Conservation (phyloP, 2,113 vertebrate species). For the Rhombomys opimus region DNA sequence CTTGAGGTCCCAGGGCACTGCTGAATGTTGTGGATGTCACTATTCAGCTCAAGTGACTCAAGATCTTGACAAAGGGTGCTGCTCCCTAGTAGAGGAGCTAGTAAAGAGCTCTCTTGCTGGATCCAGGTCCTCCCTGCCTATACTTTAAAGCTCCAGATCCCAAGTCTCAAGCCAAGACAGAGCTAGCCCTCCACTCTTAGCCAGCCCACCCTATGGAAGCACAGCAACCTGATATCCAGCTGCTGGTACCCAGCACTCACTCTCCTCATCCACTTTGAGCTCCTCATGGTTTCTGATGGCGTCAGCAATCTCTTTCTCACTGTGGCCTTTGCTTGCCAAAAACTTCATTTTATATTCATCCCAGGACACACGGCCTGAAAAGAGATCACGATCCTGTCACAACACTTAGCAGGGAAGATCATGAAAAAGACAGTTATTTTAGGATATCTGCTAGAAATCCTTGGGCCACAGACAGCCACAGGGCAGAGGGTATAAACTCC, state of each 20-base stretch:
- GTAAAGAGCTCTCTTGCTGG: background rate
- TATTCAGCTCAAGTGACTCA: background rate
- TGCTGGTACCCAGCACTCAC: constrained; percentile 88
- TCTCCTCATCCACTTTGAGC: constrained; percentile 96
- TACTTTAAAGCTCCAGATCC: background rate
- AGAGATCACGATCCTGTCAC: rapidly evolving
- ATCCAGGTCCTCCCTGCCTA: background rate
- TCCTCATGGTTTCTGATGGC: constrained; percentile 95
- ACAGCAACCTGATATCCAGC: too few species aligned
- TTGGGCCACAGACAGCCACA: rapidly evolving
- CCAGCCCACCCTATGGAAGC: too few species aligned
- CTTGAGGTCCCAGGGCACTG: background rate
- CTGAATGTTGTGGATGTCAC: background rate
- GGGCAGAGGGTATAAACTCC: background rate
- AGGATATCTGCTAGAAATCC: rapidly evolving
- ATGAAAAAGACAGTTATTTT: background rate
- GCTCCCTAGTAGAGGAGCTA: background rate
- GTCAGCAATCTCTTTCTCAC: constrained; percentile 92
- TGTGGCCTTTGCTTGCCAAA: constrained; percentile 96
- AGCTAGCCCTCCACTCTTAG: background rate
- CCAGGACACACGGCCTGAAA: constrained; percentile 94
- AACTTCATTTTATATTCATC: constrained; percentile 97
- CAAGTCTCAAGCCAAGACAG: background rate
- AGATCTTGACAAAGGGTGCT: background rate
- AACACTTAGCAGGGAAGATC: rapidly evolving